Percentiles rank a stretch among this genome's conserved stretches.
These are phyloP conservation scores for Trichopria drosophilae DNA, from an alignment of 2,888 invertebrate species.

Conservation along the genomic window DNA sequence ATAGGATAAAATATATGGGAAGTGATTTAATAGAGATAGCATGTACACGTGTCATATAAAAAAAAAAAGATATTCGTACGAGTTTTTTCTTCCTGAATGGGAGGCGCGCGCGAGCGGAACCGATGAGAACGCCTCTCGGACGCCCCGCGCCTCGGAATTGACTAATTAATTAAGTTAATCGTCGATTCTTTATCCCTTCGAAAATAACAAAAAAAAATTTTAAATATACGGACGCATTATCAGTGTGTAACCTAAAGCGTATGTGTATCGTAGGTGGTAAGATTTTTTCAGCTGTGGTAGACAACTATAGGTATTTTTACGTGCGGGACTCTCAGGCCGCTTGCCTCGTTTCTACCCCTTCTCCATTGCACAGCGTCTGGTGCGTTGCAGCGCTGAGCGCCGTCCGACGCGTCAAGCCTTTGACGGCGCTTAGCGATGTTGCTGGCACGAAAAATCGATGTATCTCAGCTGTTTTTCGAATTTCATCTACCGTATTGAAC, in stretches of 20 bases:
- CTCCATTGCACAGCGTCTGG: neutral
- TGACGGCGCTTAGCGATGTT: neutral
- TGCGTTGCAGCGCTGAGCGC: constrained; percentile 13
- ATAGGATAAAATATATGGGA: too few relatives aligned
- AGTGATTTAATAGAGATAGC: too few relatives aligned
- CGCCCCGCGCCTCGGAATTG: too few relatives aligned
- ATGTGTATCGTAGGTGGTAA: constrained; percentile 39
- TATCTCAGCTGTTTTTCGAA: too few relatives aligned
- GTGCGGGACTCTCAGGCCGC: constrained; percentile 9
- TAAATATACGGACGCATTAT: constrained; percentile 35
- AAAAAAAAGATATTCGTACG: too few relatives aligned
- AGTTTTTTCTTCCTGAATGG: too few relatives aligned
- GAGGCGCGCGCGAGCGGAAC: too few relatives aligned
- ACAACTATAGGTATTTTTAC: constrained; percentile 50
- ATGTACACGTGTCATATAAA: too few relatives aligned
- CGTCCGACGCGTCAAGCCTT: constrained; percentile 8
- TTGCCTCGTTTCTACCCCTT: neutral
- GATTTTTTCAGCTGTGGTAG: constrained; percentile 57
- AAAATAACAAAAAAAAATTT: constrained; percentile 11
- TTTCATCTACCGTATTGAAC: too few relatives aligned
- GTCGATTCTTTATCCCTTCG: constrained; percentile 35
- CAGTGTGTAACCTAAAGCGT: constrained; percentile 43
- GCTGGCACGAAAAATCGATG: too few relatives aligned
- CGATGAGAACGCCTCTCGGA: too few relatives aligned
- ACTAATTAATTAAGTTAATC: too few relatives aligned